These are phyloP conservation scores for Ciconia maguari DNA, from an alignment of 2,113 vertebrate species.

Conservation along the genomic window DNA sequence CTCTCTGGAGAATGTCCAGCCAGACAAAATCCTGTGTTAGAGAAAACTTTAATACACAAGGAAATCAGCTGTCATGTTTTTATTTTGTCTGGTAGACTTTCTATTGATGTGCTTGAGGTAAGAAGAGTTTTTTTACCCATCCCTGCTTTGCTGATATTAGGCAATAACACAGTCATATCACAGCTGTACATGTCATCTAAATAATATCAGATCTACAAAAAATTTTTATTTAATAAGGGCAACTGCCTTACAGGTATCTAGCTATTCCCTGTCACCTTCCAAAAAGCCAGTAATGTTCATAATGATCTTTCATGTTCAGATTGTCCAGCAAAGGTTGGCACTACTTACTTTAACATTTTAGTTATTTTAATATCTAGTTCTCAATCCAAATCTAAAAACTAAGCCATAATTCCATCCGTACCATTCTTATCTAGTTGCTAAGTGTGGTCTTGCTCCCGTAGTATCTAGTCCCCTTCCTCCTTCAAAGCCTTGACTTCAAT, in stretches of 20 bases:
- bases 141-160: background rate
- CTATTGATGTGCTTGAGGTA: background rate
- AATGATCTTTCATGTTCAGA: background rate
- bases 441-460: background rate
- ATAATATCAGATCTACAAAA: background rate
- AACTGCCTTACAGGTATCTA: background rate
- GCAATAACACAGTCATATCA: background rate
- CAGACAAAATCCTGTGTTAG: background rate
- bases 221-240: background rate
- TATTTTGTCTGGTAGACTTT: background rate
- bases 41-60: background rate
- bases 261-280: background rate
- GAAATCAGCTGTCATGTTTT: background rate
- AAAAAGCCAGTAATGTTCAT: background rate
- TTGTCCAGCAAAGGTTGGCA: background rate
- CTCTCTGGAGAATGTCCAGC: background rate
- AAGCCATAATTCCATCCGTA: background rate
- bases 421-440: background rate
- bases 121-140: background rate
- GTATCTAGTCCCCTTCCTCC: background rate
- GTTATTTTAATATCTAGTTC: background rate
- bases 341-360: background rate
- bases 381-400: background rate
- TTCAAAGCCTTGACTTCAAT: background rate
- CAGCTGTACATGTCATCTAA: background rate